phyloP scores from a whole-genome alignment of 2,888 invertebrate species.

The Prosopocoilus inquinatus region DNA sequence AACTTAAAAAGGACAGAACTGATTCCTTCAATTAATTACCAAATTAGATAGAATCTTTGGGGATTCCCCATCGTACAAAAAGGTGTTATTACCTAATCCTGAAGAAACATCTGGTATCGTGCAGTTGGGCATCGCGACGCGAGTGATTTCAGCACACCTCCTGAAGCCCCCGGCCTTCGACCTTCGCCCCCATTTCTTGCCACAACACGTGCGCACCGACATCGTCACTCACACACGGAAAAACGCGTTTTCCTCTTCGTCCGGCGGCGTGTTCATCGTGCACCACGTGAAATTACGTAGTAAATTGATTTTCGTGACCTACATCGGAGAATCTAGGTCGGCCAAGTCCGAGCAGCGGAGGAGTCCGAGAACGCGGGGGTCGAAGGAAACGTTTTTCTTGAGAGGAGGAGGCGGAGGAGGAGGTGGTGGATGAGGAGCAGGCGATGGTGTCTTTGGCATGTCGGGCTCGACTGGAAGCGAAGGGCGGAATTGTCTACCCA shows the following conservation, averaged over 20 bases:
- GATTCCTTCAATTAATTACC: neutral
- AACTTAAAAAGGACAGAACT: too few species aligned
- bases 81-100: conserved; percentile 22
- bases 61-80: neutral
- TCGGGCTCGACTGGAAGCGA: too few species aligned
- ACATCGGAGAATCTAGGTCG: neutral
- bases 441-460: too few species aligned
- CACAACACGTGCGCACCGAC: conserved; percentile 26
- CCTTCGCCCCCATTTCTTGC: conserved; percentile 20
- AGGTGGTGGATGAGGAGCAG: too few species aligned
- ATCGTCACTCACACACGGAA: neutral
- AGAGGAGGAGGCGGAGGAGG: too few species aligned
- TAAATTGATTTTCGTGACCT: conserved; percentile 9
- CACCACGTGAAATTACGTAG: neutral
- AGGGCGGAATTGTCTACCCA: too few species aligned
- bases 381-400: too few species aligned
- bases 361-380: too few species aligned
- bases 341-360: too few species aligned
- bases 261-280: neutral
- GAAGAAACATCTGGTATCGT: conserved; percentile 15
- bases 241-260: too few species aligned
- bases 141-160: conserved; percentile 16
- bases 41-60: neutral
- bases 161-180: conserved; percentile 17
- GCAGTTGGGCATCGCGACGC: conserved; percentile 12